phyloP scores from a whole-genome alignment of 2,888 invertebrate species.

The Vandiemenella viatica region DNA sequence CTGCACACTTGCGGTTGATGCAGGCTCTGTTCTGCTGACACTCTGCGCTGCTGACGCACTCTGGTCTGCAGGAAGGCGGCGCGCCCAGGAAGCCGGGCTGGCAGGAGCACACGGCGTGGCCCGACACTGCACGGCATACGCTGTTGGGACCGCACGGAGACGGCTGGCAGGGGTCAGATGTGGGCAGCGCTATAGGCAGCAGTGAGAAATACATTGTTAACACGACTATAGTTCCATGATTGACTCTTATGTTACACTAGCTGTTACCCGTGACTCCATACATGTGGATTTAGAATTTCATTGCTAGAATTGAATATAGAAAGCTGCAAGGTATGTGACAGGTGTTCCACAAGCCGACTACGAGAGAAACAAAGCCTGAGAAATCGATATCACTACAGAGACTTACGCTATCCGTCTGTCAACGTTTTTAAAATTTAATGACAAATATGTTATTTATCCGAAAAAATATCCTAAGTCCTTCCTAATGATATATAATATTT shows the following conservation, averaged over 20 bases:
- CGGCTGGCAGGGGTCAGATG: slow-evolving; percentile 41
- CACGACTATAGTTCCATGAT: neutral
- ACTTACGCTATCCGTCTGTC: too few species aligned
- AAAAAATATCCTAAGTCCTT: too few species aligned
- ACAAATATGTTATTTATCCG: too few species aligned
- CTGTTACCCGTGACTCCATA: too few species aligned
- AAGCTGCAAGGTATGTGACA: too few species aligned
- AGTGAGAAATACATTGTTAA: neutral
- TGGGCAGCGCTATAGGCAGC: slow-evolving; percentile 25
- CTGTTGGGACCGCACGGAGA: slow-evolving; percentile 46
- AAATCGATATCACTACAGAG: too few species aligned
- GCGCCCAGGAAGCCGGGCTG: slow-evolving; percentile 40
- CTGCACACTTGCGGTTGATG: slow-evolving; percentile 43
- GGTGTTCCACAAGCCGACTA: too few species aligned
- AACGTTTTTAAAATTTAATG: neutral
- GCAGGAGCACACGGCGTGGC: slow-evolving; percentile 45
- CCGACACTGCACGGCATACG: slow-evolving; percentile 37
- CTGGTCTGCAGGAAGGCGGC: slow-evolving; percentile 42
- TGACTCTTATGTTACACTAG: too few species aligned
- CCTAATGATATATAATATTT: too few species aligned
- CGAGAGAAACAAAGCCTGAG: too few species aligned
- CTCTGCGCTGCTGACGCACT: slow-evolving; percentile 43
- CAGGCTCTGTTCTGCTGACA: slow-evolving; percentile 44
- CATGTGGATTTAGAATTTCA: too few species aligned
- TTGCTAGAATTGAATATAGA: too few species aligned